Percentiles rank a stretch among this genome's conserved stretches.
Conservation (phyloP, 2,888 invertebrate species). For the Limenitis camilla region DNA sequence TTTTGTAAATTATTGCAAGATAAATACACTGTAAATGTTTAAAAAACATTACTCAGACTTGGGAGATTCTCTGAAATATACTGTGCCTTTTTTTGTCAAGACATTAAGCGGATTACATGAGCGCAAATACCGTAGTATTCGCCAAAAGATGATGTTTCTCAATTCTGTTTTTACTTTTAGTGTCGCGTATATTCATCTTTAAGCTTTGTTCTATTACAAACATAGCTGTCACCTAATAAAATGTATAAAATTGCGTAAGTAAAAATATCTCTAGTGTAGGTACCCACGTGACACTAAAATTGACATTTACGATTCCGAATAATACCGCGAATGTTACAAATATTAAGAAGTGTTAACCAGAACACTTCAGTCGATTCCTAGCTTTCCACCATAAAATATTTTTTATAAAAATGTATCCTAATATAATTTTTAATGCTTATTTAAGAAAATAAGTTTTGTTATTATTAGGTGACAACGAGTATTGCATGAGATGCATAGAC, state of each 20-base stretch:
- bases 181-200: neutral
- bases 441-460: neutral
- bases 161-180: too few relatives aligned
- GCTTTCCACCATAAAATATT: neutral
- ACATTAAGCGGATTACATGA: slow-evolving; percentile 31
- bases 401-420: neutral
- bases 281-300: neutral
- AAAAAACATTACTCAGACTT: slow-evolving; percentile 50
- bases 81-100: slow-evolving; percentile 51
- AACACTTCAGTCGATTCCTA: neutral
- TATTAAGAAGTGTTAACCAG: too few relatives aligned
- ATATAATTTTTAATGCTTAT: neutral
- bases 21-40: slow-evolving; percentile 37
- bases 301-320: neutral
- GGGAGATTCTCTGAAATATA: slow-evolving; percentile 34
- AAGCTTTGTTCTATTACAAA: neutral
- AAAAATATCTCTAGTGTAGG: neutral
- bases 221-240: slow-evolving; percentile 1
- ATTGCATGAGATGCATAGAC: neutral
- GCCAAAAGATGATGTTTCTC: too few relatives aligned
- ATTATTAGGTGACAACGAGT: slow-evolving; percentile 12
- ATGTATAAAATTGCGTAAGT: neutral
- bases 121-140: too few relatives aligned
- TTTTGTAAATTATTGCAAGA: slow-evolving; percentile 32
- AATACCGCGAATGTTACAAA: neutral